phyloP scores from a whole-genome alignment of 2,888 invertebrate genomes.

The Drosophila buzzatii region DNA sequence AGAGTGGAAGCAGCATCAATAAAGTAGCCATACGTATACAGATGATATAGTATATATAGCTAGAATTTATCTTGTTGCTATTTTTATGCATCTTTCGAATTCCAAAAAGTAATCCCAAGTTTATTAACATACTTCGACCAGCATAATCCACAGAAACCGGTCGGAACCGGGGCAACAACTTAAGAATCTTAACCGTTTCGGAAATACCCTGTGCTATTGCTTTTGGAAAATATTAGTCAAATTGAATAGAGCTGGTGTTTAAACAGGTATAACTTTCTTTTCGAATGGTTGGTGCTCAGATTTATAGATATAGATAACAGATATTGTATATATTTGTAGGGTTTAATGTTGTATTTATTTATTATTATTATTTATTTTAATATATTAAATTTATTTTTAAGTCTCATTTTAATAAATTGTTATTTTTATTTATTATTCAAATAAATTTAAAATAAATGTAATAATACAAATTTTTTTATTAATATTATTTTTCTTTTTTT shows the following conservation, averaged over 20 bases:
- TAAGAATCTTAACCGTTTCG: neutral
- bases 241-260: neutral
- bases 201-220: neutral
- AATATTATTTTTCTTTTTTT: no score
- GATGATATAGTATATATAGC: neutral
- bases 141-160: conserved; percentile 6
- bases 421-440: no score
- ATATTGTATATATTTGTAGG: no score
- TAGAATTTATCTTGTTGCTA: neutral
- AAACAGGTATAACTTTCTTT: neutral
- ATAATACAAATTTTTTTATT: no score
- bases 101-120: conserved; percentile 1
- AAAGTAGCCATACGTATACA: neutral
- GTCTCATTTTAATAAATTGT: no score
- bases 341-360: no score
- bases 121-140: conserved; percentile 1
- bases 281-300: neutral
- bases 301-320: neutral
- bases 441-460: no score
- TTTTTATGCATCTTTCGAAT: conserved; percentile 11
- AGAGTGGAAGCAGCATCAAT: neutral
- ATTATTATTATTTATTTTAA: no score
- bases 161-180: neutral
- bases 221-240: neutral
- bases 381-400: no score